These are phyloP conservation scores for Litocranius walleri DNA, from an alignment of 2,113 vertebrate genomes.

Conservation along the genomic window DNA sequence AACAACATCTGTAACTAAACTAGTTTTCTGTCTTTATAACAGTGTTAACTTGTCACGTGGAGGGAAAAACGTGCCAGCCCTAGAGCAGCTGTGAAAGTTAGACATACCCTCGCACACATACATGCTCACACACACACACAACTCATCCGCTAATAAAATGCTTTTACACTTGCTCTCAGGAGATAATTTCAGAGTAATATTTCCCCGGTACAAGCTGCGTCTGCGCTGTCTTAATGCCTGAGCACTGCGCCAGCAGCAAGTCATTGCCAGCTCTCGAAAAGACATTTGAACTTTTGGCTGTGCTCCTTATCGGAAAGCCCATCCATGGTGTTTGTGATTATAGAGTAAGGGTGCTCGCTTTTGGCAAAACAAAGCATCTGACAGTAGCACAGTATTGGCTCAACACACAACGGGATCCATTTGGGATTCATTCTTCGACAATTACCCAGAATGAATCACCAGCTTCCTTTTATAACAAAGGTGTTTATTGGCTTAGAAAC, in stretches of 20 bases:
- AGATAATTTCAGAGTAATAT: slow-evolving; percentile 68
- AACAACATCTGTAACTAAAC: slow-evolving; percentile 39
- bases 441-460: slow-evolving; percentile 73
- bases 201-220: slow-evolving; percentile 58
- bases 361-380: slow-evolving; percentile 74
- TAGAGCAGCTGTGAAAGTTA: slow-evolving; percentile 58
- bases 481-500: slow-evolving; percentile 64
- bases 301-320: slow-evolving; percentile 69
- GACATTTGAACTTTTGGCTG: slow-evolving; percentile 78
- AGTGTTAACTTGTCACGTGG: slow-evolving; percentile 20
- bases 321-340: slow-evolving; percentile 73
- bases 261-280: slow-evolving; percentile 74
- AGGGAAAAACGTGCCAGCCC: neutral
- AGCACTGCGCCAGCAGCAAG: slow-evolving; percentile 57
- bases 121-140: neutral
- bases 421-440: slow-evolving; percentile 77
- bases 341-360: slow-evolving; percentile 68
- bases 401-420: slow-evolving; percentile 61
- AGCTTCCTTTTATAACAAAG: slow-evolving; percentile 74
- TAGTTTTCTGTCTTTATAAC: neutral
- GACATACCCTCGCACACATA: neutral
- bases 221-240: slow-evolving; percentile 68
- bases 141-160: slow-evolving; percentile 58
- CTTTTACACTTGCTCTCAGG: slow-evolving; percentile 65
- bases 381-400: slow-evolving; percentile 68